phyloP scores from a whole-genome alignment of 2,113 vertebrate genomes.

The Scalopus aquaticus region DNA sequence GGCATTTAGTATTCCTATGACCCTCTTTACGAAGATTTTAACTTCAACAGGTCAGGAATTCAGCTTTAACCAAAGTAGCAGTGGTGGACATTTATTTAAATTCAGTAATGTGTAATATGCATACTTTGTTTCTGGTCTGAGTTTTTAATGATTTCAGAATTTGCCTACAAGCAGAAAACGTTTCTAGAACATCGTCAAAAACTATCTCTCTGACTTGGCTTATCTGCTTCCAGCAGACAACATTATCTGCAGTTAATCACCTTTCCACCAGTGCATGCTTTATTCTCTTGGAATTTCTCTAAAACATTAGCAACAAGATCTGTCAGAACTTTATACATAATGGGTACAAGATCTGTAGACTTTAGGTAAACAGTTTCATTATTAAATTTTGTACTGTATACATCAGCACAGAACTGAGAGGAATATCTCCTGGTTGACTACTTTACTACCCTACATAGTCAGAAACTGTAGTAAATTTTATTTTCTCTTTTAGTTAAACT shows the following conservation, averaged over 20 bases:
- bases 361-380: neutral
- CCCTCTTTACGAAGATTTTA: neutral
- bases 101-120: neutral
- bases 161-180: constrained; percentile 19
- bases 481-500: neutral
- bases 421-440: neutral
- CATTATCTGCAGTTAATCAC: neutral
- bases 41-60: neutral
- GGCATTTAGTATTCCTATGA: neutral
- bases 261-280: neutral
- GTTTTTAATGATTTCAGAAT: constrained; percentile 47
- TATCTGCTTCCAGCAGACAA: constrained; percentile 45
- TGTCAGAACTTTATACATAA: neutral
- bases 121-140: neutral
- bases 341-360: neutral
- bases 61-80: neutral
- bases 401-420: neutral
- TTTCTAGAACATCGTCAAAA: constrained; percentile 39
- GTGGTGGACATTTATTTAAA: neutral
- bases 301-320: constrained; percentile 41
- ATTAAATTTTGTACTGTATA: neutral
- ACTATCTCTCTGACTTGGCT: constrained; percentile 48
- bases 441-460: neutral
- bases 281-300: constrained; percentile 46
- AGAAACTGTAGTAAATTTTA: neutral